Base-by-base conservation (phyloP, 2,888 invertebrate genomes). In the Drosophila basisetae region DNA sequence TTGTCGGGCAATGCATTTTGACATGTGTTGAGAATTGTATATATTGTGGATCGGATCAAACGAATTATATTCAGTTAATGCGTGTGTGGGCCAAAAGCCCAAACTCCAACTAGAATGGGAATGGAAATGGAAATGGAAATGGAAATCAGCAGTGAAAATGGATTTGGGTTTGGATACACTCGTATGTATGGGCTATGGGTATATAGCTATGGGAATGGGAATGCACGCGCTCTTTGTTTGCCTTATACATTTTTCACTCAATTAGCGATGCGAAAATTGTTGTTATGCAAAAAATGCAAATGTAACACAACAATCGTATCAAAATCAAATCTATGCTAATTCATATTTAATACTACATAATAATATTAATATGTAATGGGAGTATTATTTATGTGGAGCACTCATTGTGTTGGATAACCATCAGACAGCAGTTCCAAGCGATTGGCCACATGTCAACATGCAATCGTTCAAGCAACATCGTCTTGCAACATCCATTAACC, bases 1-100 rank as follows among this genome's bases (percentile, higher is more conserved):
- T 73, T 79, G 74, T 70, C 71, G 71, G 31, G 28, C 50, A 30
- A 50, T 50, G 47, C 55, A 37, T 49, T 58, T 68, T 68, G 78
- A 82, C 82, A 78, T 81, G 78, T 80, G 82, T 69, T 73, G 82
- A 82, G 73, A 73, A 66, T 53, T 13, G n/a, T 13, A 39, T 30
- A 28, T 30, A 28, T 31, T 52, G 60, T 53, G 60, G 60, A 81
- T 77, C 65, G 47, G 25, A 47, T 47, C 47, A 56, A 64, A 50
- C 5, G 39, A n/a, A 33, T 5, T 28, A 18, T 13, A 59, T 47
- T 13, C 33, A 39, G 39, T 4, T 33, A 18, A 37, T 52, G n/a
- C 50, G 55, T 58, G 76, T 76, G 76, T 76, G 80, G 75, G 76
- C 33, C 55, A 25, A 55, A 37, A 35, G 22, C 25, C 37, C 37